These are phyloP conservation scores for Pantherophis vulpinus DNA, from an alignment of 2,797 vertebrate species.

Conservation along the genomic window DNA sequence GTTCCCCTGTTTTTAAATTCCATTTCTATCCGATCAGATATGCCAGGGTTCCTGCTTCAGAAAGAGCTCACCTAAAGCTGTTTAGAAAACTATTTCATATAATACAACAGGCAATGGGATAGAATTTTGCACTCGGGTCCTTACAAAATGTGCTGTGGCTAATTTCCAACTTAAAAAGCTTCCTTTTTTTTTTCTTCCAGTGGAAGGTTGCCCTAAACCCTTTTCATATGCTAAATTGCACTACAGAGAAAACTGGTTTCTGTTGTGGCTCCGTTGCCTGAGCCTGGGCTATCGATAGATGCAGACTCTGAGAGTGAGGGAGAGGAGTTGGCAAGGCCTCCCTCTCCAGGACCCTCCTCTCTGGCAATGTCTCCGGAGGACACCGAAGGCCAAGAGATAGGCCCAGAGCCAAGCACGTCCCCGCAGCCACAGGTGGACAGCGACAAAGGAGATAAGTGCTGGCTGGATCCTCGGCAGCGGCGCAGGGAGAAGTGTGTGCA, in stretches of 20 bases:
- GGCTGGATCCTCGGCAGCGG: too few species aligned
- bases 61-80: neutral
- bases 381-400: too few species aligned
- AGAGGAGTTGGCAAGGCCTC: too few species aligned
- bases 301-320: too few species aligned
- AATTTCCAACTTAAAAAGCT: neutral
- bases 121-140: neutral
- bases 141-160: neutral
- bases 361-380: too few species aligned
- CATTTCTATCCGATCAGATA: neutral
- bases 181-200: neutral
- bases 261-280: too few species aligned
- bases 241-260: neutral
- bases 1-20: neutral
- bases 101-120: neutral
- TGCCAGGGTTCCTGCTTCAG: neutral
- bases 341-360: too few species aligned
- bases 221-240: neutral
- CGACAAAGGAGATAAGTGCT: too few species aligned
- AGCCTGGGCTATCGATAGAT: too few species aligned
- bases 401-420: too few species aligned
- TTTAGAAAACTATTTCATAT: neutral
- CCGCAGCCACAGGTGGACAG: too few species aligned
- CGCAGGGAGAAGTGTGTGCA: too few species aligned
- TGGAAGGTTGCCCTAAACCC: neutral